These are phyloP conservation scores for Periophthalmus modestus DNA, from an alignment of 2,113 vertebrate species.

Conservation along the genomic window DNA sequence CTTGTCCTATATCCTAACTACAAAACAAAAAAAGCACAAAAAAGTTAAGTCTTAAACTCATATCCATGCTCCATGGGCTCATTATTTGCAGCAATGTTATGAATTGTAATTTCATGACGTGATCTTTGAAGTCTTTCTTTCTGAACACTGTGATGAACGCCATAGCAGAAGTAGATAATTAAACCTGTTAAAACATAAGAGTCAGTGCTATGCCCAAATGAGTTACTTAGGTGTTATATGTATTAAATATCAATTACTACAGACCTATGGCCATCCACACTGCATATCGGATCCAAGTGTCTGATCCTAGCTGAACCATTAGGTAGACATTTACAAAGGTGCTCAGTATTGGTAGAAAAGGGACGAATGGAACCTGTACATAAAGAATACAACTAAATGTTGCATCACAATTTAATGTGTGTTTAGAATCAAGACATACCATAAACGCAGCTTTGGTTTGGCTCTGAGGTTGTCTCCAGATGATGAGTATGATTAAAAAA, in stretches of 20 bases:
- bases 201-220: not conserved
- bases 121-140: slow-evolving; percentile 48
- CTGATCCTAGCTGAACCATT: slow-evolving; percentile 76
- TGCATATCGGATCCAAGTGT: slow-evolving; percentile 82
- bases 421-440: slow-evolving; percentile 62
- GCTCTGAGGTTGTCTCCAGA: slow-evolving; percentile 86
- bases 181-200: slow-evolving; percentile 70
- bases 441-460: slow-evolving; percentile 76
- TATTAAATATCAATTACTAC: slow-evolving; percentile 25
- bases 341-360: slow-evolving; percentile 81
- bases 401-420: not conserved
- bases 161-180: slow-evolving; percentile 84
- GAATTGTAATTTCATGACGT: slow-evolving; percentile 18
- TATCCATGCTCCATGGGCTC: slow-evolving; percentile 22
- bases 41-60: slow-evolving; percentile 13
- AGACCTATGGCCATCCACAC: slow-evolving; percentile 84
- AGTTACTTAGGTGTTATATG: not conserved
- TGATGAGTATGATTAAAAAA: slow-evolving; percentile 59
- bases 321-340: slow-evolving; percentile 79
- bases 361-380: slow-evolving; percentile 82
- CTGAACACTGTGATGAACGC: slow-evolving; percentile 81
- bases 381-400: slow-evolving; percentile 8
- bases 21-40: not conserved
- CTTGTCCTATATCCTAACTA: not conserved
- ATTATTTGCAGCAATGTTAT: slow-evolving; percentile 26